Evolutionary conservation across 2,888 invertebrate species (phyloP), one percentile per base, ranked within the genome.

Genomic region (Hyalella azteca): DNA sequence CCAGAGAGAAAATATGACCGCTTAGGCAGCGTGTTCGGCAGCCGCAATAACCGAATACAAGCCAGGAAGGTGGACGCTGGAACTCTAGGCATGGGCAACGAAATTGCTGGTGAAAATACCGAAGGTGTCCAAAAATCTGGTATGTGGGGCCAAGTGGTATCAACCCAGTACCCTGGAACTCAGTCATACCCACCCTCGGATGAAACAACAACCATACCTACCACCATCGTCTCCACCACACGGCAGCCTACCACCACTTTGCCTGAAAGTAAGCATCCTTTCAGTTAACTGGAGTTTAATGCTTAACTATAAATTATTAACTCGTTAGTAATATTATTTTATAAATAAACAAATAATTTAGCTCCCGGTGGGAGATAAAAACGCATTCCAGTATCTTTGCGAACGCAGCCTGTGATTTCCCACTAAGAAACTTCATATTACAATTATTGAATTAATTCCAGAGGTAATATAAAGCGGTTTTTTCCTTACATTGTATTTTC

Each of bases 41-140:
- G 41, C 22, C 78, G 79, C n/a, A 78, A 79, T n/a, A 80, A 80
- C 1, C 26, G 82, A 26, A 50, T 82, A 5, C 82, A 82, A 54
- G 82, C 80, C 2, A 49, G 82, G 60, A 82, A 82, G 41, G 82
- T 82, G 39, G 75, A 45, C 41, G 19, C 40, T 3, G 75, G 41
- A 9, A 5, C 22, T 75, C 39, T 2, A 0, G 22, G 9, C n/a
- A 5, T 41, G 5, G 29, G 41, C 19, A 75, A 26, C 45, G 36
- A 75, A 22, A 26, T 41, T 7, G 13, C n/a, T 9, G 15, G 75
- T 9, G 11, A 3, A 19, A n/a, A 75, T 22, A 32, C 22, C 9
- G 36, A 29, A 7, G 22, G 29, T 40, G 45, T 3, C 13, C 41
- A 75, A 45, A 75, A 45, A 75, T 40, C 29, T 11, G 75, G 75